Evolutionary conservation across 2,797 vertebrate genomes (phyloP).

Genomic region (Enteromius treurensis): DNA sequence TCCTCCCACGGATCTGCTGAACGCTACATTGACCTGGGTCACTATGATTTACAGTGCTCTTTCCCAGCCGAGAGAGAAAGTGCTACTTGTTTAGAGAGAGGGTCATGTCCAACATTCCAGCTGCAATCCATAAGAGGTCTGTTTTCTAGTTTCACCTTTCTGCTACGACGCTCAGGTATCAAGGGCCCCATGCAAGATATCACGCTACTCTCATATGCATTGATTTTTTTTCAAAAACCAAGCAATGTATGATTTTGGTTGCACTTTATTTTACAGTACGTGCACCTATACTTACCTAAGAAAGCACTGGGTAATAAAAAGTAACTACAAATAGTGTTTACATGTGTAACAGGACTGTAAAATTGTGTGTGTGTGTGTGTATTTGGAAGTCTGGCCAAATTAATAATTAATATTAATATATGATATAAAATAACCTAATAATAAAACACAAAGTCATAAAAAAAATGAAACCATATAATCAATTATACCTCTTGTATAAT

Average conservation of each 20-base stretch:
- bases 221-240: constrained; percentile 1
- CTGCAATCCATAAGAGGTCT: constrained; percentile 51
- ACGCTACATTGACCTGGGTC: constrained; percentile 37
- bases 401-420: not conserved
- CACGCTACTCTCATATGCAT: constrained; percentile 8
- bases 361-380: not conserved
- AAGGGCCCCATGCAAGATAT: constrained; percentile 27
- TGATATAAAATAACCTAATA: not conserved
- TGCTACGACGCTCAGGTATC: constrained; percentile 21
- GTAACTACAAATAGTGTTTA: not conserved
- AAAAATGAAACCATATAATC: not conserved
- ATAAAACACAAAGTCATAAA: not conserved
- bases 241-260: not conserved
- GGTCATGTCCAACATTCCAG: constrained; percentile 56
- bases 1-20: constrained; percentile 45
- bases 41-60: constrained; percentile 53
- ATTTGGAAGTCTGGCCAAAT: not conserved
- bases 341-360: not conserved
- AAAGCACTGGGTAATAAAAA: not conserved
- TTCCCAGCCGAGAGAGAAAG: constrained; percentile 53
- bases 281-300: not conserved
- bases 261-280: not conserved
- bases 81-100: constrained; percentile 52
- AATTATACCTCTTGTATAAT: no score
- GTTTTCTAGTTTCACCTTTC: constrained; percentile 42